These are phyloP conservation scores for Megaceryle torquata DNA, from an alignment of 2,113 vertebrate species.

Conservation along the genomic window DNA sequence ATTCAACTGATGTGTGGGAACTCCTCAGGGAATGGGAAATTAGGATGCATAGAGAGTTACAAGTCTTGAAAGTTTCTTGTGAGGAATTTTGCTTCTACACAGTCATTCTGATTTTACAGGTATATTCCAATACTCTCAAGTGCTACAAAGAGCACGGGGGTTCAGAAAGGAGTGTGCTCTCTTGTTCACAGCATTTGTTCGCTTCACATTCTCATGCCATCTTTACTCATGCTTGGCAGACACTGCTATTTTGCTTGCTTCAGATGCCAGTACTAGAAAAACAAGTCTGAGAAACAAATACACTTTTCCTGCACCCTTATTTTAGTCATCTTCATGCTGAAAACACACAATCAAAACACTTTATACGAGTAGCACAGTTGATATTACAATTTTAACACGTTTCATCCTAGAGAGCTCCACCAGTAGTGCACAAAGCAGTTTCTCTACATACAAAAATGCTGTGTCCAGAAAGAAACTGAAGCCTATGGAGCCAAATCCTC, in stretches of 20 bases:
- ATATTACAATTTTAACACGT: background rate
- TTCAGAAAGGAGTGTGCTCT: background rate
- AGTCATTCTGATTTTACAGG: background rate
- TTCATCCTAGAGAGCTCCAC: background rate
- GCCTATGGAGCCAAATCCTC: background rate
- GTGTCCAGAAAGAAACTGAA: background rate
- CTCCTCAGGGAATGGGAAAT: background rate
- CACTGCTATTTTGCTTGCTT: background rate
- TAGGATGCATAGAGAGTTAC: background rate
- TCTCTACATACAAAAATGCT: background rate
- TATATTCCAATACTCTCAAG: background rate
- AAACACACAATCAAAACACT: background rate
- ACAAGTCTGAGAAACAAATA: background rate
- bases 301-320: background rate
- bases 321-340: background rate
- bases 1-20: background rate
- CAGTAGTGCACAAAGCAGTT: background rate
- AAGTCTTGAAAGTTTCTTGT: background rate
- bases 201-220: background rate
- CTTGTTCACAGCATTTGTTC: background rate
- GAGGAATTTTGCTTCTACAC: background rate
- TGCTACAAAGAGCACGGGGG: accelerated
- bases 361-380: background rate
- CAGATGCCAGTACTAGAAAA: background rate
- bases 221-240: background rate